Percentiles rank a stretch among this genome's conserved stretches.
Conservation (phyloP, 2,113 vertebrate species). For the Tympanuchus pallidicinctus region DNA sequence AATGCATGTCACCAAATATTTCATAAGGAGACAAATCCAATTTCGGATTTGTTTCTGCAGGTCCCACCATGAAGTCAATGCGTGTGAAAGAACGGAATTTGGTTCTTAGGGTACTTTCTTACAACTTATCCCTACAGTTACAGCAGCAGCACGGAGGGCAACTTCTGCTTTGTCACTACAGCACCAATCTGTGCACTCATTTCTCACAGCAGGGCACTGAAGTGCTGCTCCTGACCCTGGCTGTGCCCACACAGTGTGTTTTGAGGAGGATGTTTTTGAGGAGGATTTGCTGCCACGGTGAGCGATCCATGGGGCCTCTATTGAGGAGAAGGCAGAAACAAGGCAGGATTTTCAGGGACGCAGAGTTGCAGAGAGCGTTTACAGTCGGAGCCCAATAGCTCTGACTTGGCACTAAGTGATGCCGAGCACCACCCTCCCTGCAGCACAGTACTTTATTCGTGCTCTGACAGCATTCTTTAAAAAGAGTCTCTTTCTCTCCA, state of each 20-base stretch:
- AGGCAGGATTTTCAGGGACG: neutral
- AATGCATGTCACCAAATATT: neutral
- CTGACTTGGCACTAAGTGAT: slow-evolving; percentile 25
- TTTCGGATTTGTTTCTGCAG: neutral
- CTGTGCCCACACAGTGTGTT: accelerated
- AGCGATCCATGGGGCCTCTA: neutral
- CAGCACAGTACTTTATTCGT: slow-evolving; percentile 64
- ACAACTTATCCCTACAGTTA: accelerated
- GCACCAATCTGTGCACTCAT: accelerated
- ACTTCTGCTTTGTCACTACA: neutral
- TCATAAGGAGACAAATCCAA: neutral
- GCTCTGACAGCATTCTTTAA: slow-evolving; percentile 72
- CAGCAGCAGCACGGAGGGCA: accelerated
- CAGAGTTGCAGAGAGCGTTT: neutral
- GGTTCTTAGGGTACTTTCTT: neutral
- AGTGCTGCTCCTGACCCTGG: accelerated
- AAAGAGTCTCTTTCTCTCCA: slow-evolving; percentile 78
- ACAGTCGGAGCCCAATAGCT: neutral
- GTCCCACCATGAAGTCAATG: accelerated
- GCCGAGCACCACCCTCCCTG: slow-evolving; percentile 11
- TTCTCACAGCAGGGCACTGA: neutral
- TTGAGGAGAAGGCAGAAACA: neutral
- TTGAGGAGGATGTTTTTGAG: neutral
- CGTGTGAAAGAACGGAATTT: accelerated
- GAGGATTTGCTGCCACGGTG: neutral